A percentile compares a stretch with the other conserved stretches of the same genome.
Conservation (phyloP, 2,797 vertebrate genomes). For the Megaceryle alcyon region DNA sequence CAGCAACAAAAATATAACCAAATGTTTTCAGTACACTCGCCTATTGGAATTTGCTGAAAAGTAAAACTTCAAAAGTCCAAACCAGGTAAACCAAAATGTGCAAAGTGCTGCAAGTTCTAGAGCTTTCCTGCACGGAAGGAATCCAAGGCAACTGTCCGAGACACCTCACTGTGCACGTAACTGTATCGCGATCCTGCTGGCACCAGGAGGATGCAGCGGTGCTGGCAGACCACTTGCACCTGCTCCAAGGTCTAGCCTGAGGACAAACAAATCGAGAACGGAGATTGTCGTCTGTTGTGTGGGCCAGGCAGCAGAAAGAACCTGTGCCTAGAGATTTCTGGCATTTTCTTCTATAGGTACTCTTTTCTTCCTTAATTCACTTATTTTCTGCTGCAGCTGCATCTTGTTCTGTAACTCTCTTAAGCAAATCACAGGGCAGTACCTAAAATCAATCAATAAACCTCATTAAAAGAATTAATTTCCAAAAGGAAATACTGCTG, state of each 20-base stretch:
- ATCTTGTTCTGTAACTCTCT: background rate
- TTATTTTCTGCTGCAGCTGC: background rate
- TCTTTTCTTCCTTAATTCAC: background rate
- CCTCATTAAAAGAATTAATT: background rate
- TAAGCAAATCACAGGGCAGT: background rate
- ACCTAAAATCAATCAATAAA: background rate
- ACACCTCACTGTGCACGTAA: no score
- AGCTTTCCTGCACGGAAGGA: background rate
- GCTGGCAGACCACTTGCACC: background rate
- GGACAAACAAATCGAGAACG: accelerated
- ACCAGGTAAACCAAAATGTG: accelerated
- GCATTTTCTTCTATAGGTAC: background rate
- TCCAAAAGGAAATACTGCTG: background rate
- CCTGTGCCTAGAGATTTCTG: background rate
- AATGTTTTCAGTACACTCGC: accelerated
- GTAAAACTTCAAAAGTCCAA: background rate
- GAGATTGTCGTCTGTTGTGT: background rate
- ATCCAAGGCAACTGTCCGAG: no score
- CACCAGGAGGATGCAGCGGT: background rate
- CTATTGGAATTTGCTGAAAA: background rate
- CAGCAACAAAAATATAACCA: background rate
- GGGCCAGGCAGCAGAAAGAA: background rate
- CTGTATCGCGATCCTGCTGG: no score
- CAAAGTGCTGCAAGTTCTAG: accelerated
- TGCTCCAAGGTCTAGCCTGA: background rate